Base-by-base conservation (phyloP, 2,888 invertebrate genomes). In the Nomada flava region DNA sequence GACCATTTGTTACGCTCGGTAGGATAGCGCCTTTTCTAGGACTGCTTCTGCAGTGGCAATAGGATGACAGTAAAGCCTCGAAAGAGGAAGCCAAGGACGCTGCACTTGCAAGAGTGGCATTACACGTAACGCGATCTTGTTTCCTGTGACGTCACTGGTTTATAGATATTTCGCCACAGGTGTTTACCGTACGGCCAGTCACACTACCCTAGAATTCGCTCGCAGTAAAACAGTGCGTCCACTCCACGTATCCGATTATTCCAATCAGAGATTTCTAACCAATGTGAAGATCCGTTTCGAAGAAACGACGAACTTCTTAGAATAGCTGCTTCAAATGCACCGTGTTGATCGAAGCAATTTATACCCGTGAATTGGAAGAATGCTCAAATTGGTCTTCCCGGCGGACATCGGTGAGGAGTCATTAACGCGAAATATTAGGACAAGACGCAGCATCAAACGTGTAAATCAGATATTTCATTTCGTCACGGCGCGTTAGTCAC, bases 381-480 rank as follows among this genome's bases (percentile, higher is more conserved):
- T 71, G 23, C 52, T 62, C 44, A 73, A 63, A 83, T 83, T 74
- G 76, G 50, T 79, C 60, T 63, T 60, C 47, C 55, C 63, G 57
- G 44, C 29, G 36, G 29, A 15, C 57, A 53, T 26, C 59, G 26
- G 42, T 64, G 74, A 23, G 63, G 26, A 69, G 70, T 82, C 71
- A 82, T 84, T 82, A 82, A 77, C 64, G 82, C 79, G 64, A 76
- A 74, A 67, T 64, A 73, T 57, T 65, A 53, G 71, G 72, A 67
- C 77, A 70, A 69, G 81, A 72, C 47, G 70, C 59, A 53, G 53
- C 73, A 71, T 78, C 84, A 52, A 63, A 77, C 65, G 88, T 89
- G 88, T 91, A 90, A 91, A 91, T 91, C 89, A 88, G 87, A 88
- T 86, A 86, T 87, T 91, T 89, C 89, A 89, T 90, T 91, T 89